A percentile compares a stretch with the other conserved stretches of the same genome.
Conservation (phyloP, 2,888 invertebrate species). For the Polydrusus cervinus region DNA sequence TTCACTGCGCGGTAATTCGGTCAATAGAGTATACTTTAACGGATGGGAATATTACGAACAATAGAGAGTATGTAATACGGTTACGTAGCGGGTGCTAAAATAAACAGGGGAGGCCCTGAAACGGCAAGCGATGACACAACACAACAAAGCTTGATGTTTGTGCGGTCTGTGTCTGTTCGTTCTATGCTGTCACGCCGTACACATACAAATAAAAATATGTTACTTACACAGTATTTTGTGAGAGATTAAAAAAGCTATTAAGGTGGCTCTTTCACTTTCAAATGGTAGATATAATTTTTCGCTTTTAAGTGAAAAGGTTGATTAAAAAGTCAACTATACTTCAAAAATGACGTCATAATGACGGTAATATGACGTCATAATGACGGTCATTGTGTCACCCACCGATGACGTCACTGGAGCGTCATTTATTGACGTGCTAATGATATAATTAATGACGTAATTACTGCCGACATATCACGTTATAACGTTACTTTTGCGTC, state of each 20-base stretch:
- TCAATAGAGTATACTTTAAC: background rate
- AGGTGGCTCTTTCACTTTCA: background rate
- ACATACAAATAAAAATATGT: background rate
- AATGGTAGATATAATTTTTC: too few species aligned
- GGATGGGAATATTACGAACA: background rate
- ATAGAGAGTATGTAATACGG: constrained; percentile 3
- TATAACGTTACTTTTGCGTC: too few species aligned
- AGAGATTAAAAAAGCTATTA: background rate
- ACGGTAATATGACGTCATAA: too few species aligned
- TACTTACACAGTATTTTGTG: background rate
- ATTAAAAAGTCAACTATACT: too few species aligned
- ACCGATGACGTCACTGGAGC: too few species aligned
- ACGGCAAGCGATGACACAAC: constrained; percentile 27
- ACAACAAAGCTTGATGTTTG: constrained; percentile 7
- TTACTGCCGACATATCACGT: too few species aligned
- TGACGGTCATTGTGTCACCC: too few species aligned
- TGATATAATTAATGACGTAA: too few species aligned
- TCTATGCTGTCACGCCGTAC: constrained; percentile 14
- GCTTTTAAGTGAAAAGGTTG: too few species aligned
- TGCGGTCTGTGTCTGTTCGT: constrained; percentile 10
- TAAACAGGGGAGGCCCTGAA: constrained; percentile 1
- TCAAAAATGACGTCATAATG: too few species aligned
- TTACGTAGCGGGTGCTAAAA: constrained; percentile 5
- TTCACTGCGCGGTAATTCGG: background rate
- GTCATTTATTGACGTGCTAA: too few species aligned